phyloP scores from a whole-genome alignment of 2,797 vertebrate genomes.

The Eospalax fontanierii region DNA sequence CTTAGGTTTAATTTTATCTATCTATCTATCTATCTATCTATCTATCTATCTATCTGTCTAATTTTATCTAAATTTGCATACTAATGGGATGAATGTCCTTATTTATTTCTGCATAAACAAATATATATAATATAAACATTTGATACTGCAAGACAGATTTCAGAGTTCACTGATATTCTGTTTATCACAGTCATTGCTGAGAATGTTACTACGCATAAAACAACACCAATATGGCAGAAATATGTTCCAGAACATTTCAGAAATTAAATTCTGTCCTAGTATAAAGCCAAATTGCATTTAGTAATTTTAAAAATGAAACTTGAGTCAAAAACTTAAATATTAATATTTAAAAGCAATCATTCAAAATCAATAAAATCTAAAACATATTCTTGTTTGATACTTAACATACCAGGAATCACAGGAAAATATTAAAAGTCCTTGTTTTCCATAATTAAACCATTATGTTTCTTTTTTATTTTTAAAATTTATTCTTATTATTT shows the following conservation, averaged over 20 bases:
- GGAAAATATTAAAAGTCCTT: too few relatives aligned
- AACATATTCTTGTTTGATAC: background rate
- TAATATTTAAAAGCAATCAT: background rate
- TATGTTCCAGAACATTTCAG: background rate
- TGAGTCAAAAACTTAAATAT: background rate
- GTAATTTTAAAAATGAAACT: background rate
- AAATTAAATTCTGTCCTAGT: constrained; percentile 17
- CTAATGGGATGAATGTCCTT: too few relatives aligned
- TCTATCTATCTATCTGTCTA: too few relatives aligned
- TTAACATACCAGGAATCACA: too few relatives aligned
- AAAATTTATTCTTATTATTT: too few relatives aligned
- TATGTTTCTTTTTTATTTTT: too few relatives aligned
- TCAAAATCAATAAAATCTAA: background rate
- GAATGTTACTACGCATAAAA: background rate
- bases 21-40: too few relatives aligned
- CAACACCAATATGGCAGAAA: background rate
- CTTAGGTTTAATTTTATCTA: too few relatives aligned
- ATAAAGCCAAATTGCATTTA: background rate
- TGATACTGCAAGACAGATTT: background rate
- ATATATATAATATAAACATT: background rate
- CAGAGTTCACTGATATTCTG: background rate
- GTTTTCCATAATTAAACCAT: too few relatives aligned
- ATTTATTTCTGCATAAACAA: background rate
- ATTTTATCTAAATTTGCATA: too few relatives aligned
- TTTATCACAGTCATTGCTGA: background rate